Evolutionary conservation across 1,140 invertebrate species (phyloP), one percentile per base, ranked within the genome.

Genomic region (Holotrichia oblita): DNA sequence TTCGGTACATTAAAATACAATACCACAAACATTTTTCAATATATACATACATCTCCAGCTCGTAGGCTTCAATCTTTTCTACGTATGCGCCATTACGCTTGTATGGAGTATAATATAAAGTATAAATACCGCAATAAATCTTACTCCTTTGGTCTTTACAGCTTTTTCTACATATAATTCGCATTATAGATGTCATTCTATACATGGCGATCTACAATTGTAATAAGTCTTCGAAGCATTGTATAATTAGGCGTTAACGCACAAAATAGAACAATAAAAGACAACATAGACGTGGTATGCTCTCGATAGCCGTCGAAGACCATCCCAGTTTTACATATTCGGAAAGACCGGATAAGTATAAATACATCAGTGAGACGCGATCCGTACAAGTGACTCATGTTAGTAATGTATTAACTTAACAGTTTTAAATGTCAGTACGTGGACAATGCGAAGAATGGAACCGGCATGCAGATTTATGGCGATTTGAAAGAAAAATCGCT

Each of bases 311-410:
- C 61, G 27, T 69, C 61, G 61, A 69, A 79, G 80, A 79, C 80
- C 64, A 81, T 79, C 80, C 80, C 77, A 81, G 27, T 20, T 69
- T 76, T 79, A 81, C 80, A 69, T 81, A 81, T 81, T 81, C 78
- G 80, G 80, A 78, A 81, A 81, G 78, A 81, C 79, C 76, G 79
- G 78, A 79, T 77, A 72, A 72, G 72, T 69, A 69, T 69, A 69
- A 69, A 69, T 34, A 34, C 61, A 24, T 69, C 61, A 69, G 14
- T 55, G 27, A 34, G 27, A 34, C 27, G 17, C 48, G 48, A 75
- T 79, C 76, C 40, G 24, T 44, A 42, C 42, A 42, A 27, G 77
- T 81, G 80, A 81, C 59, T 81, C 80, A 81, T 81, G 78, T 79
- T 44, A 72, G 78, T 77, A 79, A 81, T 77, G 78, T 78, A 78